Conservation (phyloP, 1,140 invertebrate species). For the Orchestia grillus region DNA sequence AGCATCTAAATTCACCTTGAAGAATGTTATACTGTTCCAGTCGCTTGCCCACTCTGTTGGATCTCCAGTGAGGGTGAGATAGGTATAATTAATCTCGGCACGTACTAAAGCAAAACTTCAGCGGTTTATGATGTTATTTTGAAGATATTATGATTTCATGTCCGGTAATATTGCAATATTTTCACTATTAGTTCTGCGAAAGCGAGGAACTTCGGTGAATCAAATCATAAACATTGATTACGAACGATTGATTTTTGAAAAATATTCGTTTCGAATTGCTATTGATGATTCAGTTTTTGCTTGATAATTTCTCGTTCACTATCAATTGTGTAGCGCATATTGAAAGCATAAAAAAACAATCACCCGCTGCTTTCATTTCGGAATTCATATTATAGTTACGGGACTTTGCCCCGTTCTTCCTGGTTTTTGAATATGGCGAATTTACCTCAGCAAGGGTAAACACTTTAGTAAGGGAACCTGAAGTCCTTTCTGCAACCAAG, state of each 20-base stretch:
- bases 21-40: background rate
- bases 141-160: background rate
- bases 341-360: background rate
- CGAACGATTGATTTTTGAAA: too few relatives aligned
- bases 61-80: background rate
- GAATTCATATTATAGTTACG: background rate
- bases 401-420: background rate
- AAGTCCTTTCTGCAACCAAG: background rate
- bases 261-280: background rate
- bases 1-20: background rate
- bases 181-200: background rate
- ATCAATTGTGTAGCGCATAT: background rate
- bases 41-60: background rate
- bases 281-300: background rate
- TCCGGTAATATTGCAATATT: background rate
- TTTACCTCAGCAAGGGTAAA: background rate
- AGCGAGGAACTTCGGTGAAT: background rate
- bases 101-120: background rate
- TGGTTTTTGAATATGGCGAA: background rate
- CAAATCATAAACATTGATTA: too few relatives aligned
- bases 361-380: background rate
- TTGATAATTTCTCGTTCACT: background rate
- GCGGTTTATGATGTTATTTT: too few relatives aligned
- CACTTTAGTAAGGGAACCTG: background rate
- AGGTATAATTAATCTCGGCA: background rate